Percentiles rank a stretch among this genome's conserved stretches.
phyloP scores from a whole-genome alignment of 2,888 invertebrate genomes.

The Ferrisia virgata region DNA sequence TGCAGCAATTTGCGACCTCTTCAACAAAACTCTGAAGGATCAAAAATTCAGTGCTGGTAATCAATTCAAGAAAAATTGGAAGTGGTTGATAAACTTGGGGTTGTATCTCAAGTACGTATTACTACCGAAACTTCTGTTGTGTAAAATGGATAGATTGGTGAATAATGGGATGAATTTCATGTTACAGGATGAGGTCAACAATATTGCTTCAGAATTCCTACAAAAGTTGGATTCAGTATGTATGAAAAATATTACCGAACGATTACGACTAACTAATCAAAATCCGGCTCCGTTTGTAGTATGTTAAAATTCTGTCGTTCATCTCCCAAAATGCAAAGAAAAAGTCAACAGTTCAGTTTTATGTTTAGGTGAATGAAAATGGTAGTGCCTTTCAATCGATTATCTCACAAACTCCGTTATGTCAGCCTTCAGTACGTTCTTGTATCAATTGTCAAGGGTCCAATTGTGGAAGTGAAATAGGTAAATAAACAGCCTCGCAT shows the following conservation, averaged over 20 bases:
- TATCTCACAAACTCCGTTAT: background rate
- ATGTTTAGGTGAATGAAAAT: background rate
- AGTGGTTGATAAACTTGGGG: background rate
- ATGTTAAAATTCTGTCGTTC: background rate
- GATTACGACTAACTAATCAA: background rate
- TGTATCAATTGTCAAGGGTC: conserved; percentile 12
- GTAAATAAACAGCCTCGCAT: too few relatives aligned
- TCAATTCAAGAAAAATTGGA: background rate
- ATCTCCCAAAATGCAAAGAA: background rate
- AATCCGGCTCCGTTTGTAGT: background rate
- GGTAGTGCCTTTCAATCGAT: background rate
- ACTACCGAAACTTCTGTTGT: too few relatives aligned
- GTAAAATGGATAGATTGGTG: background rate
- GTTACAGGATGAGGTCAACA: background rate
- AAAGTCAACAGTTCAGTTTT: background rate
- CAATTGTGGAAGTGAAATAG: conserved; percentile 1
- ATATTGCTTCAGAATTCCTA: background rate
- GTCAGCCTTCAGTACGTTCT: background rate
- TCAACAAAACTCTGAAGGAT: background rate
- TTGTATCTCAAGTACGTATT: background rate
- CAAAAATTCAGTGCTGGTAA: background rate
- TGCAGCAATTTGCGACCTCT: background rate
- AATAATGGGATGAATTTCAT: background rate
- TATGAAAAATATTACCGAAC: background rate
- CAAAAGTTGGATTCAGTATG: background rate